Percentiles rank a stretch among this genome's conserved stretches.
Evolutionary conservation across 2,797 vertebrate genomes (phyloP).

Genomic region (Apodemus agrarius): DNA sequence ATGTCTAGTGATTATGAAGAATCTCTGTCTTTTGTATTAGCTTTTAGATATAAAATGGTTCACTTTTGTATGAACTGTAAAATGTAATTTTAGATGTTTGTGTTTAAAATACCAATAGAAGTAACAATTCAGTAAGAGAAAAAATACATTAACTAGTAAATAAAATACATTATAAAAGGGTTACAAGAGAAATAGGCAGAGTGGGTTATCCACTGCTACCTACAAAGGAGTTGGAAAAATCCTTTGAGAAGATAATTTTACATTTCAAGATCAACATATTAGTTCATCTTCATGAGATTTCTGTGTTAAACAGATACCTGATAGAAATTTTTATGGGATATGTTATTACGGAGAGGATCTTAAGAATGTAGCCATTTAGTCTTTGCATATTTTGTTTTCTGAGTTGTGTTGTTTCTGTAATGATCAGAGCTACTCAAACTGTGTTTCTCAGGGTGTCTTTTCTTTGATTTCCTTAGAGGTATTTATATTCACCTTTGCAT

Average conservation of each 20-base stretch:
- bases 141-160: not conserved
- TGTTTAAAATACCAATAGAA: constrained; percentile 4
- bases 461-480: not conserved
- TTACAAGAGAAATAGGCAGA: not conserved
- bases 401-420: not conserved
- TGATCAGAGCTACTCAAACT: not conserved
- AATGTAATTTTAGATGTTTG: not conserved
- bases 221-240: not conserved
- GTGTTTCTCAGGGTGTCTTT: not conserved
- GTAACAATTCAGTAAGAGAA: not conserved
- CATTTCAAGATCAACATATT: not conserved
- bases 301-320: not conserved
- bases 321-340: not conserved
- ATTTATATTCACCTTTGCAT: not conserved
- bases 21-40: not conserved
- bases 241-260: not conserved
- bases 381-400: not conserved
- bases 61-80: not conserved
- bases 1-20: not conserved
- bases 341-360: not conserved
- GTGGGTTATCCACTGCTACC: not conserved
- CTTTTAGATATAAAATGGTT: constrained; percentile 20
- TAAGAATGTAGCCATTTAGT: not conserved
- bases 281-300: not conserved
- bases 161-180: not conserved